Percentiles rank a stretch among this genome's conserved stretches.
Evolutionary conservation across 2,113 vertebrate species (phyloP).

Genomic region (Rhinoderma darwinii): DNA sequence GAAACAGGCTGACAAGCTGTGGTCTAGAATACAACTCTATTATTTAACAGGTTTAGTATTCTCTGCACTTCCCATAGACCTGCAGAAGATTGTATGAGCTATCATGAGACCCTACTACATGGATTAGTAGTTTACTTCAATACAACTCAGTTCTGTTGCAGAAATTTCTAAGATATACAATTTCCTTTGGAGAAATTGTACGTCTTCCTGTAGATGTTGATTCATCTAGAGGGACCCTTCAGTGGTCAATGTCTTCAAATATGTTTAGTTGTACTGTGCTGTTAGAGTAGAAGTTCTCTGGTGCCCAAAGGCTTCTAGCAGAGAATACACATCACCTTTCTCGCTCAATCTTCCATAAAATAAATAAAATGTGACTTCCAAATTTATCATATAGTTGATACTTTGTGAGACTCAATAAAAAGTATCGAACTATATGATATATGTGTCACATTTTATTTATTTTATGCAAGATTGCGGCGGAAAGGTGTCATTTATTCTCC

Average conservation of each 20-base stretch:
- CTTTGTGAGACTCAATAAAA: no score
- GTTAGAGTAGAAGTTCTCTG: no score
- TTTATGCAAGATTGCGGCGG: no score
- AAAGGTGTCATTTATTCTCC: no score
- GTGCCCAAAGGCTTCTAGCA: no score
- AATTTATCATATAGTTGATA: no score
- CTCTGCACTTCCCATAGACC: background rate
- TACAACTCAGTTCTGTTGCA: background rate
- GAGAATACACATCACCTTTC: no score
- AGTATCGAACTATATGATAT: no score
- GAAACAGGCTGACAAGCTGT: slow-evolving; percentile 22
- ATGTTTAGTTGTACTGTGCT: background rate
- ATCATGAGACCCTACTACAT: slow-evolving; percentile 30
- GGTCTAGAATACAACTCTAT: slow-evolving; percentile 41
- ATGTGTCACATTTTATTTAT: no score
- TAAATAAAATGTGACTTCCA: no score
- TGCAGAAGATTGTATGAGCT: background rate
- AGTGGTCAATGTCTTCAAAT: background rate
- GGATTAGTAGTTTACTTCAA: slow-evolving; percentile 12
- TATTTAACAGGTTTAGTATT: slow-evolving; percentile 29
- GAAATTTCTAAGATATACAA: background rate
- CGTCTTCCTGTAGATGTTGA: background rate
- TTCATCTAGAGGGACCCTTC: background rate
- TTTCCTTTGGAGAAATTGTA: background rate
- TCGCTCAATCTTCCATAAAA: no score